Base-by-base conservation (phyloP, 1,140 invertebrate species). In the Calosoma granatense region DNA sequence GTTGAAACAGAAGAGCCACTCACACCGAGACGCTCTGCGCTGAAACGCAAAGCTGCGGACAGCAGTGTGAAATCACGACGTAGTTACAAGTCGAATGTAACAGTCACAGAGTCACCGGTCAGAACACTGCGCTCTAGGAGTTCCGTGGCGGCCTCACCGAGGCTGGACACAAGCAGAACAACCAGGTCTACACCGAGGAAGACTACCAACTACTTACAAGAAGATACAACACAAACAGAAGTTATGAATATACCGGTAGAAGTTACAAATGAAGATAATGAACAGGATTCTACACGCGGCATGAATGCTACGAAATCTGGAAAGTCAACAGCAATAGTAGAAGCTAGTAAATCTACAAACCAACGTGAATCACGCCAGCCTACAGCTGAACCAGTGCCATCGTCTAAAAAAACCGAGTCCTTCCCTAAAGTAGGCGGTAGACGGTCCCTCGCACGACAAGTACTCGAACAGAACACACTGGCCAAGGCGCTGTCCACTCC, bases 381-480 rank as follows among this genome's bases (percentile, higher is more conserved):
- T n/a, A n/a, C n/a, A n/a, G 26, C 26, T 9, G 6, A 9, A 9
- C 6, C 6, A 36, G 6, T 36, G 6, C 26, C 26, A 36, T 36
- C 26, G 6, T n/a, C 26, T 9, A 36, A n/a, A 36, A 36, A 36
- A 36, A 36, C 26, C 22, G n/a, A 55, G 1, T 14, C 17, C 4
- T 9, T 51, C 2, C 17, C 21, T 3, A 60, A 57, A 62, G 15
- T 60, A 15, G 52, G 58, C 22, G 41, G 41, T 47, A 58, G 64
- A 4, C 61, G 56, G 54, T 65, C 67, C 6, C 51, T 68, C 0
- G 58, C 61, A 22, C 62, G 67, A 54, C 21, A 59, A 51, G 65
- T 67, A 20, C 39, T 68, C 11, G 67, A 68, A 58, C 58, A 65
- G 20, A 68, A 67, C 55, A 51, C 61, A n/a, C 58, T 62, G 51